Conservation (phyloP, 2,797 vertebrate genomes). For the Masticophis lateralis region DNA sequence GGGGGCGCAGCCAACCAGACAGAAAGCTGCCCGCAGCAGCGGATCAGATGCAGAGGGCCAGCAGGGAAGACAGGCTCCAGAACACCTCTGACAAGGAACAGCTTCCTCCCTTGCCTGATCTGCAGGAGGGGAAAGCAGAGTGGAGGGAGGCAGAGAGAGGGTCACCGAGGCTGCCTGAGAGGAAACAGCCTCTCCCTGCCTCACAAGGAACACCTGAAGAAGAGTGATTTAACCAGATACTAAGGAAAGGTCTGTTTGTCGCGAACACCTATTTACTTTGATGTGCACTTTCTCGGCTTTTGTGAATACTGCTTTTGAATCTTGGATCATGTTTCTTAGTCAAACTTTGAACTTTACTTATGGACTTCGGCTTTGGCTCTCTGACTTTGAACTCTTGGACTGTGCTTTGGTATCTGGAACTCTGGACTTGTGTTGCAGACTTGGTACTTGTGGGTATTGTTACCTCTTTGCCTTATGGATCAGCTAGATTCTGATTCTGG, state of each 20-base stretch:
- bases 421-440: not conserved
- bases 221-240: not conserved
- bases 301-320: not conserved
- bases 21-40: not conserved
- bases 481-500: not conserved
- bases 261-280: not conserved
- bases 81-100: not conserved
- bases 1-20: accelerated
- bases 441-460: not conserved
- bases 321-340: not conserved
- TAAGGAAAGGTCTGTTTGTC: not conserved
- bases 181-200: not conserved
- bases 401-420: not conserved
- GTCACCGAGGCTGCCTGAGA: not conserved
- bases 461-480: not conserved
- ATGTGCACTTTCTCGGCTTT: not conserved
- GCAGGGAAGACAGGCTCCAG: not conserved
- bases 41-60: not conserved
- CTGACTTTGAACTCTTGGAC: not conserved
- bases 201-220: not conserved
- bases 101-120: not conserved
- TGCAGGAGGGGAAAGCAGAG: not conserved
- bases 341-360: not conserved
- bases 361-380: not conserved
- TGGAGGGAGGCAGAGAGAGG: not conserved